Evolutionary conservation across 2,113 vertebrate species (phyloP), one percentile per base, ranked within the genome.

Genomic region (Centropus unirufus): DNA sequence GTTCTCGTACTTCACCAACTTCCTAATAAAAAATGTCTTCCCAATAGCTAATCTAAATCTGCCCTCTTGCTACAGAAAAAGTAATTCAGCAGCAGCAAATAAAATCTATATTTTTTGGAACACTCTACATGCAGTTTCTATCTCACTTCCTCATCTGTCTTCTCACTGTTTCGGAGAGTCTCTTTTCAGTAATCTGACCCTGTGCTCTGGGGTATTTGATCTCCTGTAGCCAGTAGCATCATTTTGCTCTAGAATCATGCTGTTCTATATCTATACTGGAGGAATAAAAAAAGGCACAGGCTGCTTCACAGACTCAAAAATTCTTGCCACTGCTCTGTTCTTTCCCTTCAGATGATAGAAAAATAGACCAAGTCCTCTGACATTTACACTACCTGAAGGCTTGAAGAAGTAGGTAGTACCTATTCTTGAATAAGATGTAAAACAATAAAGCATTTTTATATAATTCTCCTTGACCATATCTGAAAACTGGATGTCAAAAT

Each of bases 211-310:
- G 8, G 3, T 15, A 19, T 80, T 88, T 76, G 8, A 6, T 69
- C 26, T 70, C 42, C 15, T 40, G 30, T 16, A 40, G 18, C 72
- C 1, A 4, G 5, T n/a, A 68, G 24, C 11, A 39, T 34, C 0
- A 2, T 47, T 83, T 74, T 14, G 78, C 82, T 29, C 47, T 69
- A 75, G 74, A 90, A 47, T 44, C 0, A 0, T 32, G 4, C 4
- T 59, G 6, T 78, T 83, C 21, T 55, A 5, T 62, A 74, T 88
- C 49, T 61, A 0, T 24, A 9, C 19, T 51, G 29, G 11, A 82
- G 9, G 26, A 63, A 27, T 2, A 77, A 36, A 70, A n/a, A 66
- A 40, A 6, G 14, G 3, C 15, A n/a, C 2, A 27, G 44, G 12
- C 7, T 69, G 5, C 22, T 89, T 77, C 3, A 2, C 6, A 68